A percentile compares a stretch with the other conserved stretches of the same genome.
phyloP scores from a whole-genome alignment of 2,113 vertebrate genomes.

The Lampris incognitus region DNA sequence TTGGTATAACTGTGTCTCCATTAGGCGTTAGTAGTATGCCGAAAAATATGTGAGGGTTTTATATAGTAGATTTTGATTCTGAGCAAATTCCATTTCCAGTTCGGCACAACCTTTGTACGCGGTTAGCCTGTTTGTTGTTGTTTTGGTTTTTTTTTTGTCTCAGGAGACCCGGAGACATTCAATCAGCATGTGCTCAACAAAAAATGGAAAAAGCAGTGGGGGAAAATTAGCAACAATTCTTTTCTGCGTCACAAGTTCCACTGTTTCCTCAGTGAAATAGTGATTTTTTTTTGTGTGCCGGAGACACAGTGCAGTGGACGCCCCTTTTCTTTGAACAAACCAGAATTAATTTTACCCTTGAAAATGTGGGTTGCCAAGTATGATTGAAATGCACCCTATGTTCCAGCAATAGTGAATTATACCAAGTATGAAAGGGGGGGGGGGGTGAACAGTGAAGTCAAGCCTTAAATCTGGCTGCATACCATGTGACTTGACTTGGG shows the following conservation, averaged over 20 bases:
- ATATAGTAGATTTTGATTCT: slow-evolving; percentile 69
- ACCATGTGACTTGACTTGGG: slow-evolving; percentile 76
- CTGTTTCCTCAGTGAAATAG: slow-evolving; percentile 10
- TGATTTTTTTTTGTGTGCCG: slow-evolving; percentile 40
- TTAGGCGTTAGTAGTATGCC: slow-evolving; percentile 64
- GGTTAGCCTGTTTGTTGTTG: slow-evolving; percentile 59
- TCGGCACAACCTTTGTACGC: slow-evolving; percentile 54
- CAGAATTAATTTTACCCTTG: slow-evolving; percentile 23
- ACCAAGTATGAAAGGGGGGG: slow-evolving; percentile 23
- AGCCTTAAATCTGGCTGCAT: slow-evolving; percentile 77
- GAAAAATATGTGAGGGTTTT: slow-evolving; percentile 56
- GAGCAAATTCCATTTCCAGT: slow-evolving; percentile 69
- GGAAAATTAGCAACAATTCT: slow-evolving; percentile 47
- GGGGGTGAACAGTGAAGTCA: slow-evolving; percentile 68
- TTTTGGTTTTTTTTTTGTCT: slow-evolving; percentile 49
- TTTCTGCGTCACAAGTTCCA: slow-evolving; percentile 47
- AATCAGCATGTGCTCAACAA: slow-evolving; percentile 36
- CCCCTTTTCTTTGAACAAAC: slow-evolving; percentile 26
- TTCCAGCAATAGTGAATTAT: slow-evolving; percentile 59
- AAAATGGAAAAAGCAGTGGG: slow-evolving; percentile 35
- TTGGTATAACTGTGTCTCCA: slow-evolving; percentile 76
- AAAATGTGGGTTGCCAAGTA: slow-evolving; percentile 45
- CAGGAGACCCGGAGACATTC: slow-evolving; percentile 39
- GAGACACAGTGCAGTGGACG: slow-evolving; percentile 15
- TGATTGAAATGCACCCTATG: slow-evolving; percentile 61